Evolutionary conservation across 1,140 invertebrate genomes (phyloP).

Genomic region (Bradynema listronoti): DNA sequence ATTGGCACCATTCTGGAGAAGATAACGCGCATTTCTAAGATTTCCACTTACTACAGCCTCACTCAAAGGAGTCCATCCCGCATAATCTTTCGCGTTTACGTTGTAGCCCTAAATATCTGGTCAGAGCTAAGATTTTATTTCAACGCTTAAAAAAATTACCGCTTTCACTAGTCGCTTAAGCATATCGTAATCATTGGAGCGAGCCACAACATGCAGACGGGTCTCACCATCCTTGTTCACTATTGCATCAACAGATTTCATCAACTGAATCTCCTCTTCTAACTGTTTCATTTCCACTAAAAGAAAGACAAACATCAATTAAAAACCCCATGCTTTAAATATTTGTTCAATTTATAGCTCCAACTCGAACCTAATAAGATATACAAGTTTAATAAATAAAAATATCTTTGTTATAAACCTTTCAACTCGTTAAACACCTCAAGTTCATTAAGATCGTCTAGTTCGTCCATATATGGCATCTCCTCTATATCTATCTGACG

Average conservation of each 20-base stretch:
- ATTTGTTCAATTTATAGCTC: not conserved
- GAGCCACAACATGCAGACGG: not conserved
- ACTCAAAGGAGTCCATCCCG: conserved; percentile 10
- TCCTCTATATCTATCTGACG: too few species aligned
- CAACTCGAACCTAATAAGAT: not conserved
- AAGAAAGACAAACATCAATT: too few species aligned
- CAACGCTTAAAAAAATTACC: conserved; percentile 7
- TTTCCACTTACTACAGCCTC: not conserved
- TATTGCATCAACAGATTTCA: not conserved
- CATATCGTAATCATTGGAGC: not conserved
- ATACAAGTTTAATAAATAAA: too few species aligned
- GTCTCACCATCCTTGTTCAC: conserved; percentile 9
- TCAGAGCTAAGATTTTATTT: too few species aligned
- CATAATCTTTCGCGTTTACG: conserved; percentile 5
- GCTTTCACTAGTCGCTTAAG: not conserved
- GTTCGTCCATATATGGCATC: too few species aligned
- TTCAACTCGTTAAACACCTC: too few species aligned
- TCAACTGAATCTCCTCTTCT: not conserved
- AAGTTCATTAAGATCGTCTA: too few species aligned
- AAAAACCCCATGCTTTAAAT: too few species aligned
- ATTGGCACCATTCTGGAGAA: not conserved
- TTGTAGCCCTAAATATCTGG: conserved; percentile 6
- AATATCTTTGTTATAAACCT: too few species aligned
- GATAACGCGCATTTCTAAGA: not conserved
- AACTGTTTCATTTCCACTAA: conserved; percentile 5